Percentiles rank a stretch among this genome's conserved stretches.
These are phyloP conservation scores for Notodonta dromedarius DNA, from an alignment of 2,888 invertebrate genomes.

Conservation along the genomic window DNA sequence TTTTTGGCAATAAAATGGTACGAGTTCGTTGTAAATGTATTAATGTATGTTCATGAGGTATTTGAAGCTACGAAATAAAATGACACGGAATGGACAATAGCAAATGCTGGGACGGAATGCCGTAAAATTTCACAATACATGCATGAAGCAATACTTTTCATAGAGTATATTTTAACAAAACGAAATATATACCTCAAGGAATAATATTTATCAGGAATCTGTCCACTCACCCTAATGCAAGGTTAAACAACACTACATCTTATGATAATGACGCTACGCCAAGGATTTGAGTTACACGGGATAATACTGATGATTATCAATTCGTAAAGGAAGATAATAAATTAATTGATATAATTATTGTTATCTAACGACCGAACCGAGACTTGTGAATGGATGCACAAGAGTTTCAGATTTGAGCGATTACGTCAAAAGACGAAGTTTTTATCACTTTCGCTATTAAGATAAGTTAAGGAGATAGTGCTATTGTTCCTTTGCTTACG, in stretches of 20 bases:
- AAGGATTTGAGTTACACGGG: constrained; percentile 22
- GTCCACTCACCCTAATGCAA: background rate
- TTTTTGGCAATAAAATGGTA: background rate
- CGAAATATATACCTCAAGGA: background rate
- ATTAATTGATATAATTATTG: constrained; percentile 51
- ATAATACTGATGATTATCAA: constrained; percentile 41
- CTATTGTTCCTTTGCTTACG: background rate
- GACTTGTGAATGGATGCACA: constrained; percentile 41
- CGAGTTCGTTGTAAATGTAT: background rate
- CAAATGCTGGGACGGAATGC: no score
- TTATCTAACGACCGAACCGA: constrained; percentile 46
- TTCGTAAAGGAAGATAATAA: constrained; percentile 34
- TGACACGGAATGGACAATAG: no score
- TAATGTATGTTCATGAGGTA: background rate
- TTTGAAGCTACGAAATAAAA: background rate
- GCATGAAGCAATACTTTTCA: no score
- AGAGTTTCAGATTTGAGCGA: constrained; percentile 40
- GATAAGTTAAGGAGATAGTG: constrained; percentile 7
- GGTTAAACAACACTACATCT: constrained; percentile 1
- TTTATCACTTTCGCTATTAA: constrained; percentile 40
- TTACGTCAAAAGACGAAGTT: constrained; percentile 46
- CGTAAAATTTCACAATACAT: no score
- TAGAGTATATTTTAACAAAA: no score
- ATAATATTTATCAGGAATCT: background rate
- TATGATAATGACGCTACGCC: constrained; percentile 35